These are phyloP conservation scores for Abramis brama DNA, from an alignment of 2,113 vertebrate genomes.

Conservation along the genomic window DNA sequence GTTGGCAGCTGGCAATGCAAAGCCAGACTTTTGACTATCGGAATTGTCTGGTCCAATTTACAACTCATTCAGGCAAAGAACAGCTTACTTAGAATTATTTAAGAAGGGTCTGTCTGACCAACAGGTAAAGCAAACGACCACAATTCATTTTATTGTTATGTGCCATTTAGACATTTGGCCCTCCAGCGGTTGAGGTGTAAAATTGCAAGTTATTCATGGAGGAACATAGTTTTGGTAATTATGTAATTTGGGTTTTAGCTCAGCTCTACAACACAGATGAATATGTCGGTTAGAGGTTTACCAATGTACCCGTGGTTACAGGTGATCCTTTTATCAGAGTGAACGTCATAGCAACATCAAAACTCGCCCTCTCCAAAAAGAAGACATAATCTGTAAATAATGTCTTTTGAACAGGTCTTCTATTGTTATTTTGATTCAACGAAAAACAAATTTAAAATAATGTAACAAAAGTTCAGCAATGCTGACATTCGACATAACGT, in stretches of 20 bases:
- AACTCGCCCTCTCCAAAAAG: not conserved
- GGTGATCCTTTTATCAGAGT: not conserved
- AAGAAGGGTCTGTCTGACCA: not conserved
- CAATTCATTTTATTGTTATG: not conserved
- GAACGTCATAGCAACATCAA: not conserved
- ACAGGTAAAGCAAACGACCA: not conserved
- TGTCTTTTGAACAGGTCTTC: not conserved
- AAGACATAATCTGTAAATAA: not conserved
- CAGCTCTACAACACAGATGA: not conserved
- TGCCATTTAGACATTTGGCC: not conserved
- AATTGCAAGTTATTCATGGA: not conserved
- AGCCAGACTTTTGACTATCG: not conserved
- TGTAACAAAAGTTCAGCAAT: not conserved
- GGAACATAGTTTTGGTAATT: no score
- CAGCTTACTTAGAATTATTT: not conserved
- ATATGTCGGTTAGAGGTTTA: not conserved
- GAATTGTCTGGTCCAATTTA: not conserved
- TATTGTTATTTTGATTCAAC: not conserved
- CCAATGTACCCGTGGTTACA: not conserved
- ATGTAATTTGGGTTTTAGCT: not conserved
- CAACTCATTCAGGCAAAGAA: not conserved
- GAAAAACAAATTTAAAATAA: not conserved
- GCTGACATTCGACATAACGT: not conserved
- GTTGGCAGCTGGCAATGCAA: not conserved
- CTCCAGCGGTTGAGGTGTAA: not conserved